Evolutionary conservation across 2,888 invertebrate genomes (phyloP), one percentile per base, ranked within the genome.

Genomic region (Bombylius discolor): DNA sequence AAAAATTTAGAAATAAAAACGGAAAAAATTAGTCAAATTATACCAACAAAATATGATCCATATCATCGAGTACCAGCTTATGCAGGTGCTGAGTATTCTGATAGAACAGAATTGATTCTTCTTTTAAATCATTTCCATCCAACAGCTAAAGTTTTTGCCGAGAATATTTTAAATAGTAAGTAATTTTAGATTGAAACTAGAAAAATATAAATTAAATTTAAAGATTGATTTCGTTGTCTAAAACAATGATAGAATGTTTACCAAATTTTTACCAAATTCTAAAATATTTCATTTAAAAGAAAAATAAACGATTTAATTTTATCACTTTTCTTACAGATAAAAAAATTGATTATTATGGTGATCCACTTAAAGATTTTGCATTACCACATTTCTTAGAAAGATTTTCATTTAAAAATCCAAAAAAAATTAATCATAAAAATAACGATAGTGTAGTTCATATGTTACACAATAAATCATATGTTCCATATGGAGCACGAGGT

Each of bases 341-440:
- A 74, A 73, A 79, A 54, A 84, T 95, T 53, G 81, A 82, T 44
- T 98, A 98, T 73, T 81, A 83, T 57, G 97, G 98, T 0, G 95
- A 99, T 72, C 96, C 98, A 0, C 74, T 99, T 4, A 83, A 89
- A 65, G 98, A 99, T 74, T 94, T 97, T 70, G 87, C 89, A 0
- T 77, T 93, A 44, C 86, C 92, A 51, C 79, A 91, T 51, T 99
- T 99, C 72, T 77, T 99, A 49, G 97, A 99, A 67, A 80, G 97
- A 48, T 98, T 97, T 72, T 92, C 92, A 11, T 97, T 92, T 71
- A 91, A 94, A 69, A 99, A 99, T 77, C 90, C 90, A 0, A 90
- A 89, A 70, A 84, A 82, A 61, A 65, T 76, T 1, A 75, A 76
- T 0, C 58, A 64, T 14, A 64, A 67, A 34, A 62, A 78, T 13